Conservation (phyloP, 30 jellyfish, hydroid and myxozoan genomes). For the Mastigias papua region DNA sequence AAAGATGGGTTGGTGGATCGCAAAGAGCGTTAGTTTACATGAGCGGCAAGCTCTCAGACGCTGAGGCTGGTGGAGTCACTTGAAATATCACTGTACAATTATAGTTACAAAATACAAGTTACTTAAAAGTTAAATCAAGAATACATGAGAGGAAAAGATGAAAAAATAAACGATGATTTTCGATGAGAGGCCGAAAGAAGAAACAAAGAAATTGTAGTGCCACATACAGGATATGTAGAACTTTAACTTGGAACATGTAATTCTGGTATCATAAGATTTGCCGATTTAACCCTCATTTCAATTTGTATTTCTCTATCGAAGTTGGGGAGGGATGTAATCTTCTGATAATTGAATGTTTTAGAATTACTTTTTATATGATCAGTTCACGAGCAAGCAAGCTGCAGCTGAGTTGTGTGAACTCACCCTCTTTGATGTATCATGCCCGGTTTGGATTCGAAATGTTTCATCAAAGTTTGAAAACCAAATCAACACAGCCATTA, state of each 20-base stretch:
- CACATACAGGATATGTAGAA: not conserved
- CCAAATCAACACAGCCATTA: too few species aligned
- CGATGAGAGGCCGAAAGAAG: not conserved
- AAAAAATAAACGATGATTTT: not conserved
- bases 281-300: not conserved
- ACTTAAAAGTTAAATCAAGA: not conserved
- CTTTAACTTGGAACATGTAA: not conserved
- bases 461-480: too few species aligned
- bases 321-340: not conserved
- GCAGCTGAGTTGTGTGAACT: not conserved
- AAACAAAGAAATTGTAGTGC: not conserved
- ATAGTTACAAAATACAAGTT: not conserved
- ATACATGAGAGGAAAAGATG: not conserved
- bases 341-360: not conserved
- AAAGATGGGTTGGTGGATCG: not conserved
- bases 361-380: not conserved
- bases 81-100: not conserved
- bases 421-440: not conserved
- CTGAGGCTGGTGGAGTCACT: not conserved
- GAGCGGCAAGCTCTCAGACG: not conserved
- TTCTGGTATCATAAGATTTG: not conserved
- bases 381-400: not conserved
- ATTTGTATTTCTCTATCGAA: not conserved
- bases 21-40: not conserved
- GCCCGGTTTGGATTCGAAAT: too few species aligned